Base-by-base conservation (phyloP, 2,888 invertebrate species). In the Hetaerina titia region DNA sequence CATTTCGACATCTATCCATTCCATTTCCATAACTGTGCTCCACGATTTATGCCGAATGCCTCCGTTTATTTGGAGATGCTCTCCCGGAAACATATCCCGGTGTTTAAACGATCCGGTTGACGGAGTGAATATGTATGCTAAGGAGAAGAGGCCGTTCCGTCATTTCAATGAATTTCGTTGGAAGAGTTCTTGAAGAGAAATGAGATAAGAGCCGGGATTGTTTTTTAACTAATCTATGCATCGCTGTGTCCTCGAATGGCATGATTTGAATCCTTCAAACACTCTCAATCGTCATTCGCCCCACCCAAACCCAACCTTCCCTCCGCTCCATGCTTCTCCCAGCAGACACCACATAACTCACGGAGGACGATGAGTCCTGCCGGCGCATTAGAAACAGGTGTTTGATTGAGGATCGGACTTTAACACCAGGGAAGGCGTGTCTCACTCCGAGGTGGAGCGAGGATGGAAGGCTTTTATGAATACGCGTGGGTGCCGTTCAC, bases 321-420 rank as follows among this genome's bases (percentile, higher is more conserved):
- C 81, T 31, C 8, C 13, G 45, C 45, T 45, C 45, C 45, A 45
- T 45, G 45, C 45, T 45, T 31, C 81, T 31, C 81, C 81, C n/a
- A 7, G 25, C 31, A 81, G 25, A 81, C 25, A 13, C 25, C 81
- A 81, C 31, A 81, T 31, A 74, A 92, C 69, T 92, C 22, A n/a
- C 57, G 45, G n/a, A 92, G 92, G 69, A 92, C 92, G 92, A 81
- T 56, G 90, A 90, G 64, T 22, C 64, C 64, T 31, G 81, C 64
- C 58, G 63, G 64, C n/a, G 69, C 92, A 92, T 92, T 92, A 92
- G 81, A 92, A 69, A 92, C 92, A 92, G 92, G 92, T 92, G 92
- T 92, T 92, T 92, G 92, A 92, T 92, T 64, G 64, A 92, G 92
- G 92, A 92, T 92, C 64, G 74, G 92, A 56, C 69, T 92, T 74